These are phyloP conservation scores for Hemitrygon akajei DNA, from an alignment of 2,797 vertebrate genomes.

Conservation along the genomic window DNA sequence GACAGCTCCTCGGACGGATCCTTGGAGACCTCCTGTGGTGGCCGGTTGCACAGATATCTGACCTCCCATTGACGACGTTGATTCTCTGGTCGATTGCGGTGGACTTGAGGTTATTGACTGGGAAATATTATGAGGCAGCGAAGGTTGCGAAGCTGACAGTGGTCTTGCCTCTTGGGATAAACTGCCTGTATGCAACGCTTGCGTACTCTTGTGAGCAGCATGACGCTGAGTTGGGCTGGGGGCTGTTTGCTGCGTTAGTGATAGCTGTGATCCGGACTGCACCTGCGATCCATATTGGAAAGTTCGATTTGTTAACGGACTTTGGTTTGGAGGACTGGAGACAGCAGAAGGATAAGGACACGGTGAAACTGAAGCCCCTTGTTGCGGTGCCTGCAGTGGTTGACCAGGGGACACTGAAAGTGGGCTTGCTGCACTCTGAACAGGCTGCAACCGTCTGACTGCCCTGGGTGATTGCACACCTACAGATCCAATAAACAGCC, in stretches of 20 bases:
- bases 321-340: slow-evolving; percentile 61
- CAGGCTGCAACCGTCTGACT: slow-evolving; percentile 73
- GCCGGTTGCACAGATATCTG: slow-evolving; percentile 30
- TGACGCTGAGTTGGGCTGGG: slow-evolving; percentile 70
- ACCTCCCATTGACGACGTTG: slow-evolving; percentile 62
- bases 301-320: slow-evolving; percentile 64
- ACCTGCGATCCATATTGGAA: slow-evolving; percentile 60
- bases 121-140: slow-evolving; percentile 64
- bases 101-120: slow-evolving; percentile 55
- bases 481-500: slow-evolving; percentile 65
- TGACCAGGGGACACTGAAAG: slow-evolving; percentile 67
- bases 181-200: slow-evolving; percentile 64
- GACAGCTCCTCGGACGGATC: slow-evolving; percentile 48
- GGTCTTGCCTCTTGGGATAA: slow-evolving; percentile 73
- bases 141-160: slow-evolving; percentile 84
- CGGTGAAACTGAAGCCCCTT: slow-evolving; percentile 45
- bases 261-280: slow-evolving; percentile 72
- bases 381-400: slow-evolving; percentile 57
- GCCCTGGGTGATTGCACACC: slow-evolving; percentile 76
- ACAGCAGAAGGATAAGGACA: slow-evolving; percentile 56
- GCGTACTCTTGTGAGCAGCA: slow-evolving; percentile 68
- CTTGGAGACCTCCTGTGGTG: slow-evolving; percentile 44
- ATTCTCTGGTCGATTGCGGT: slow-evolving; percentile 60
- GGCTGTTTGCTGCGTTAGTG: slow-evolving; percentile 70
- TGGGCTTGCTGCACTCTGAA: slow-evolving; percentile 66